These are phyloP conservation scores for Steatocranus sp. DNA, from an alignment of 2,797 vertebrate species.

Conservation along the genomic window DNA sequence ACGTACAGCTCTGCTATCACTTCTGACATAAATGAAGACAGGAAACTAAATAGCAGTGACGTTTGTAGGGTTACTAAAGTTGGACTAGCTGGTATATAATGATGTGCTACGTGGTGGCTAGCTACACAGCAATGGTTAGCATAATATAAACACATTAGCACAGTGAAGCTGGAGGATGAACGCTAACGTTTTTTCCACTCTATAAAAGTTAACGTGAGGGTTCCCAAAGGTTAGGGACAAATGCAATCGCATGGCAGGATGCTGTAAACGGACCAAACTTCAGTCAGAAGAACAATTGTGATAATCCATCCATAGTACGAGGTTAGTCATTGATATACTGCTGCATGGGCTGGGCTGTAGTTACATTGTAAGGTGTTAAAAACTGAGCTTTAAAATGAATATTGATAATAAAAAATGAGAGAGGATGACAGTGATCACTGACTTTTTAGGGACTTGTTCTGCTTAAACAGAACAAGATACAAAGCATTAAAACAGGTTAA, in stretches of 20 bases:
- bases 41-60: accelerated
- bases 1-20: background rate
- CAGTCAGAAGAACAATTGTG: background rate
- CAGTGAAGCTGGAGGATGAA: background rate
- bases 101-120: background rate
- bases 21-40: accelerated
- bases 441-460: too few relatives aligned
- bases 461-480: too few relatives aligned
- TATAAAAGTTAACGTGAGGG: background rate
- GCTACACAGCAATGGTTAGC: accelerated
- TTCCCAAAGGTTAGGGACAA: accelerated
- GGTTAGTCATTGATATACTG: background rate
- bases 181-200: accelerated
- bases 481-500: too few relatives aligned
- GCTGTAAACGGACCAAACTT: accelerated
- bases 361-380: too few relatives aligned
- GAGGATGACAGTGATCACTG: too few relatives aligned
- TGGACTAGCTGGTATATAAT: accelerated
- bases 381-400: too few relatives aligned
- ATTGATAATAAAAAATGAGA: too few relatives aligned
- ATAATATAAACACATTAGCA: background rate
- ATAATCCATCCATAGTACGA: background rate
- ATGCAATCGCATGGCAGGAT: accelerated
- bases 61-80: background rate
- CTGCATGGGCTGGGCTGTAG: too few relatives aligned